phyloP scores from a whole-genome alignment of 2,888 invertebrate species.

The Platycheirus albimanus region DNA sequence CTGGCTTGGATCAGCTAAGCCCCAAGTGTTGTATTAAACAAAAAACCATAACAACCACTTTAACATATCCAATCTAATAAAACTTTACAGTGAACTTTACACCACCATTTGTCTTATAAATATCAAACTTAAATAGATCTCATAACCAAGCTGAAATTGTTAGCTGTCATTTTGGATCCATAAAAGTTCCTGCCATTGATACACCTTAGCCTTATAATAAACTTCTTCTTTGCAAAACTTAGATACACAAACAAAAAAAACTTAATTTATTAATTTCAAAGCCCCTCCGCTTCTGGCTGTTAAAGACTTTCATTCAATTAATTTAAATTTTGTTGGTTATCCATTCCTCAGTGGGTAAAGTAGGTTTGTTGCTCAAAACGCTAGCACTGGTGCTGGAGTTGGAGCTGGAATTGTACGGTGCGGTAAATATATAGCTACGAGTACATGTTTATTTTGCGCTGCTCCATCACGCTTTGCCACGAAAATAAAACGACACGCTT shows the following conservation, averaged over 20 bases:
- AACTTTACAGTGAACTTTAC: constrained; percentile 14
- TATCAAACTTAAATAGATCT: constrained; percentile 23
- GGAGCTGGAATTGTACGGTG: too few relatives aligned
- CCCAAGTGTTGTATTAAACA: too few relatives aligned
- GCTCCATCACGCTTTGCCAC: constrained; percentile 27
- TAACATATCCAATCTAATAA: background rate
- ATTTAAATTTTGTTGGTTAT: constrained; percentile 52
- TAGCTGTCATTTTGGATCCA: constrained; percentile 26
- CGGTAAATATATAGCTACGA: too few relatives aligned
- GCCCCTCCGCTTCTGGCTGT: constrained; percentile 37
- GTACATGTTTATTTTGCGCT: constrained; percentile 27
- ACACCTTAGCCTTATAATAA: constrained; percentile 29
- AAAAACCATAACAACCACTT: too few relatives aligned
- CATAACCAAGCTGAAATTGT: constrained; percentile 15
- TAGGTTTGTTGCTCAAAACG: constrained; percentile 8
- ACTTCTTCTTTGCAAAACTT: constrained; percentile 19
- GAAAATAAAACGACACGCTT: background rate
- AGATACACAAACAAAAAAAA: constrained; percentile 6
- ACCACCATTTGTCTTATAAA: constrained; percentile 7
- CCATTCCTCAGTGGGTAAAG: background rate
- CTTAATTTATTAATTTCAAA: constrained; percentile 55
- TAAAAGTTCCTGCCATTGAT: background rate
- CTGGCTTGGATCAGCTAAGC: too few relatives aligned
- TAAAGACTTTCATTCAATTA: constrained; percentile 59
- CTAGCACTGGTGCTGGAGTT: background rate